Evolutionary conservation across 53 echinoderm and acorn worm genomes (phyloP), one percentile per base, ranked within the genome.

Genomic region (Antedon mediterranea): DNA sequence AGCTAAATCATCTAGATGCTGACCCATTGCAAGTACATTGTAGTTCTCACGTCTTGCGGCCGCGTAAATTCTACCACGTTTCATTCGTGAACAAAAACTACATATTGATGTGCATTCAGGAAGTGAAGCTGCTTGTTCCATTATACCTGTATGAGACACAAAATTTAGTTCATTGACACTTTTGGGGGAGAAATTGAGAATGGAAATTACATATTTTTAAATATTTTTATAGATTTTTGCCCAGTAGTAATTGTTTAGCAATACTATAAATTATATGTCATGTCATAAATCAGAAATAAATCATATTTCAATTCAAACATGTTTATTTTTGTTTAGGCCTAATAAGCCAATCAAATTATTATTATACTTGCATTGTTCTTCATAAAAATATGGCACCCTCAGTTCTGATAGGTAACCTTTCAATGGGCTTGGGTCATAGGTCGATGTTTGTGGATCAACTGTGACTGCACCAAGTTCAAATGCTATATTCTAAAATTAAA

Each of bases 21-120:
- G 97, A 13, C 97, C 95, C 97, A 97, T 97, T 31, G 97, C 97
- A 73, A 97, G 85, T 20, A 97, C 92, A 28, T 97, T 97, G 83
- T 92, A 97, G 3, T 97, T 92, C 76, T 97, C 92, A n/a, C 97
- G 83, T 72, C 97, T 85, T 0, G 97, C 97, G 31, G 88, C 87
- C 33, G 89, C 89, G 41, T 97, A 97, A 33, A 97, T 85, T 29
- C 85, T 77, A 8, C 97, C 97, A 32, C 91, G 78, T 84, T 91
- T 94, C 88, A 91, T 88, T 29, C 91, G 81, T 20, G 95, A 89
- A 33, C 91, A 89, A 79, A 94, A 94, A 32, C 97, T 97, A 75
- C 97, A 97, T 73, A 97, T 97, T 71, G 97, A 97, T 73, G 87
- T 92, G 76, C 97, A 97, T 26, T 87, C 92, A 23, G 84, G 82